Percentiles rank a stretch among this genome's conserved stretches.
These are phyloP conservation scores for Incurvaria masculella DNA, from an alignment of 2,888 invertebrate genomes.

Conservation along the genomic window DNA sequence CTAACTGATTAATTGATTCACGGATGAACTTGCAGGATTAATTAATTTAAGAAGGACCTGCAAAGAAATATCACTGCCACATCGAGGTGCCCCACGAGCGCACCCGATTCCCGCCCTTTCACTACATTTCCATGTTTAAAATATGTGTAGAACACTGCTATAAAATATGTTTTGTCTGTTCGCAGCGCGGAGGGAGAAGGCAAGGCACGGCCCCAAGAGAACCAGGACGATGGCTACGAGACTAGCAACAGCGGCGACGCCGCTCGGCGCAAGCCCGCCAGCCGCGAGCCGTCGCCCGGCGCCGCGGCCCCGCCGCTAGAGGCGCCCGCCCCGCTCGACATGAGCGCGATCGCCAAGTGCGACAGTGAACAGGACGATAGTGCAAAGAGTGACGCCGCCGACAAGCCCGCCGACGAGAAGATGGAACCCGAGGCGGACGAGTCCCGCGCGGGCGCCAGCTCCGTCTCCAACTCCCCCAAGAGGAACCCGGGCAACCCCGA, in stretches of 20 bases:
- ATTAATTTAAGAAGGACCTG: no score
- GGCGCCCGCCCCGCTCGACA: slow-evolving; percentile 20
- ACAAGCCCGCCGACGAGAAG: slow-evolving; percentile 4
- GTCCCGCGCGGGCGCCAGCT: slow-evolving; percentile 7
- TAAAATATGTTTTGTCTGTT: no score
- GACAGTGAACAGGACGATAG: slow-evolving; percentile 7
- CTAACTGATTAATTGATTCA: no score
- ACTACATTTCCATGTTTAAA: no score
- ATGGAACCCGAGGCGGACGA: slow-evolving; percentile 9
- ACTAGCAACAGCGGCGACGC: slow-evolving; percentile 69
- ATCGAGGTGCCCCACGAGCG: no score
- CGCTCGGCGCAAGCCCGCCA: slow-evolving; percentile 36
- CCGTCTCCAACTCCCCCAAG: slow-evolving; percentile 15
- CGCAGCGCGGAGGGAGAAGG: slow-evolving; percentile 47
- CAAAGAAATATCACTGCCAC: no score
- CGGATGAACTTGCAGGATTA: no score
- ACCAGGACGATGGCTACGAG: slow-evolving; percentile 88
- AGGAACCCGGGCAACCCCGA: slow-evolving; percentile 13
- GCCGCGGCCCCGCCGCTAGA: slow-evolving; percentile 27
- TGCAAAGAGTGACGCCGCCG: slow-evolving; percentile 1
- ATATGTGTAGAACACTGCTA: no score
- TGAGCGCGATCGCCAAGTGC: slow-evolving; percentile 4
- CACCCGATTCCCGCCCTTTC: no score
- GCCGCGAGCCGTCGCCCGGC: slow-evolving; percentile 23
- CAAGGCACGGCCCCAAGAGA: slow-evolving; percentile 63